These are phyloP conservation scores for Syngnathus rostellatus DNA, from an alignment of 2,797 vertebrate genomes.

Conservation along the genomic window DNA sequence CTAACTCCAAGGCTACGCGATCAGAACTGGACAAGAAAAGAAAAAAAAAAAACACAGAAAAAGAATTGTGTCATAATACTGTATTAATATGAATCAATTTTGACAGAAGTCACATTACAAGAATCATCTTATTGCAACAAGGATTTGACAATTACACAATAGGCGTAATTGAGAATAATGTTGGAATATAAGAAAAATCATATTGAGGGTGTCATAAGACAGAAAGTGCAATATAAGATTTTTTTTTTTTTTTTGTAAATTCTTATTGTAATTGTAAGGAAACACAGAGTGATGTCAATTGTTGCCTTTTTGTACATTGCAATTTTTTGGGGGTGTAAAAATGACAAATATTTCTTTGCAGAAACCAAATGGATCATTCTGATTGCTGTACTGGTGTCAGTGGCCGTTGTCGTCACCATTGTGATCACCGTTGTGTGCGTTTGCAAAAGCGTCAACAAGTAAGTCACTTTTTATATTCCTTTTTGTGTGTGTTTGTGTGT, in stretches of 20 bases:
- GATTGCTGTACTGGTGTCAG: conserved; percentile 56
- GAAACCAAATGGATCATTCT: conserved; percentile 59
- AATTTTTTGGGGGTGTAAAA: background rate
- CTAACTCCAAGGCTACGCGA: background rate
- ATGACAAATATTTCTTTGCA: conserved; percentile 14
- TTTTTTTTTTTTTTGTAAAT: no score
- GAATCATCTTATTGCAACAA: no score
- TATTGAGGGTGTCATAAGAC: no score
- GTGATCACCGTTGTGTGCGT: conserved; percentile 30
- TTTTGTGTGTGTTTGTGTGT: no score
- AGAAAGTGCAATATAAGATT: no score
- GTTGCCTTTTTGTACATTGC: background rate
- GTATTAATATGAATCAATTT: no score
- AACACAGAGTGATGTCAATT: background rate
- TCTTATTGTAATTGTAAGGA: background rate
- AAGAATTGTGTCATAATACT: background rate
- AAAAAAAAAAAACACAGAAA: background rate
- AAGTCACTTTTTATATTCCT: conserved; percentile 15
- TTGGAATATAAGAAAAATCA: no score
- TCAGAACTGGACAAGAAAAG: background rate
- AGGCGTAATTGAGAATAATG: no score
- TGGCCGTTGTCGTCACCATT: conserved; percentile 37
- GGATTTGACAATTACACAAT: no score
- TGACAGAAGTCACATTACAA: no score
- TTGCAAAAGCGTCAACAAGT: conserved; percentile 48